Percentiles rank a stretch among this genome's conserved stretches.
These are phyloP conservation scores for Capitulum mitella DNA, from an alignment of 2,888 invertebrate species.

Conservation along the genomic window DNA sequence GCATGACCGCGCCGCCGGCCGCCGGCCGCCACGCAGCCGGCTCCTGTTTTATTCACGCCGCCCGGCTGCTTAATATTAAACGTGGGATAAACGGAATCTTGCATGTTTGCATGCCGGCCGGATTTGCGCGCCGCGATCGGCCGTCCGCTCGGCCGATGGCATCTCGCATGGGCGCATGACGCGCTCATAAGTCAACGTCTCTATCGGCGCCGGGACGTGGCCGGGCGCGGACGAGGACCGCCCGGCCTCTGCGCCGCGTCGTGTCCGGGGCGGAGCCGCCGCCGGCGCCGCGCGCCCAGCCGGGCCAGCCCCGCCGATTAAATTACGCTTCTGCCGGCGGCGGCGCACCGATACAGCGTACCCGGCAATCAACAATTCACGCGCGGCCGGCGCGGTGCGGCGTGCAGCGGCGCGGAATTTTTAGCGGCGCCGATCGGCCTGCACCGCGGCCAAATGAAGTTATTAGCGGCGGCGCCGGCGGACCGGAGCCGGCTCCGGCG, in stretches of 20 bases:
- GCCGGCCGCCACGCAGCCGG: neutral
- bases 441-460: constrained; percentile 13
- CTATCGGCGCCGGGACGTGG: no score
- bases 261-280: neutral
- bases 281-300: neutral
- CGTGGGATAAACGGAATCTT: neutral
- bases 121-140: no score
- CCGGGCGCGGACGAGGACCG: no score
- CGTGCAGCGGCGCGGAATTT: neutral
- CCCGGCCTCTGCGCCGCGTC: no score
- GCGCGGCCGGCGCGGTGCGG: neutral
- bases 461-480: constrained; percentile 1
- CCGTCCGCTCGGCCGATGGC: neutral
- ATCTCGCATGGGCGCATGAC: neutral
- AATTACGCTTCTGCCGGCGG: neutral
- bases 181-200: neutral
- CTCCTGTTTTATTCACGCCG: neutral
- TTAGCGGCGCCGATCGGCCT: neutral
- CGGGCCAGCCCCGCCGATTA: neutral
- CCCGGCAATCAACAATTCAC: neutral
- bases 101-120: neutral
- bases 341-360: neutral
- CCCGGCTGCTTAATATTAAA: neutral
- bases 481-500: neutral
- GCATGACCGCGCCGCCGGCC: neutral